Evolutionary conservation across 2,888 invertebrate genomes (phyloP), one percentile per base, ranked within the genome.

Genomic region (Gnatocerus cornutus): DNA sequence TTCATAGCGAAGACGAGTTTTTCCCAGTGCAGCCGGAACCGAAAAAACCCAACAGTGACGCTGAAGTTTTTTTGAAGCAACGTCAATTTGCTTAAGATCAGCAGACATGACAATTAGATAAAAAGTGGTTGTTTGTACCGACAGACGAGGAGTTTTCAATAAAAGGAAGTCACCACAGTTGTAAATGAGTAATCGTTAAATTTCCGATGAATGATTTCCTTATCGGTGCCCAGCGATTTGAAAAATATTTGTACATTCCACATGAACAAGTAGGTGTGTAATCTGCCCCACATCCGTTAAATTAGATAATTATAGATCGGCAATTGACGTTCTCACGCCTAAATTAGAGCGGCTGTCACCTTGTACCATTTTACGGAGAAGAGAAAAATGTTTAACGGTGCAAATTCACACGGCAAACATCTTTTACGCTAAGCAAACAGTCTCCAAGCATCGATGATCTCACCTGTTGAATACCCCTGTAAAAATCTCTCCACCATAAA

Each of bases 381-480:
- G 9, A 46, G 14, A 16, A 16, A 16, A 46, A 46, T 16, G n/a
- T 8, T 46, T 16, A 43, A 13, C 46, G 46, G 48, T 29, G 48
- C 48, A 50, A 50, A 50, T 50, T 50, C 48, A 27, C 5, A 10
- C 10, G 29, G 10, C 48, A 50, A 50, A 50, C 48, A 50, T 14
- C 14, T 16, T 21, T 16, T 13, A 46, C 46, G 13, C 14, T 14
- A 9, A 16, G 46, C 46, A 46, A 46, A 46, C 46, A 46, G 43
- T 43, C 43, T 43, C 43, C 12, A 43, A 43, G 7, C 43, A 12
- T 7, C 46, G 21, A 16, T 52, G 52, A 52, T 30, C 30, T 52
- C 27, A 63, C 63, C 63, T 63, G 63, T 63, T 63, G 61, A 59
- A 37, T 61, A 61, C 61, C 61, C 27, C 61, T 39, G 45, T 7